Percentiles rank a stretch among this genome's conserved stretches.
phyloP scores from a whole-genome alignment of 2,797 vertebrate genomes.

The Poeciliopsis paucimaculata region DNA sequence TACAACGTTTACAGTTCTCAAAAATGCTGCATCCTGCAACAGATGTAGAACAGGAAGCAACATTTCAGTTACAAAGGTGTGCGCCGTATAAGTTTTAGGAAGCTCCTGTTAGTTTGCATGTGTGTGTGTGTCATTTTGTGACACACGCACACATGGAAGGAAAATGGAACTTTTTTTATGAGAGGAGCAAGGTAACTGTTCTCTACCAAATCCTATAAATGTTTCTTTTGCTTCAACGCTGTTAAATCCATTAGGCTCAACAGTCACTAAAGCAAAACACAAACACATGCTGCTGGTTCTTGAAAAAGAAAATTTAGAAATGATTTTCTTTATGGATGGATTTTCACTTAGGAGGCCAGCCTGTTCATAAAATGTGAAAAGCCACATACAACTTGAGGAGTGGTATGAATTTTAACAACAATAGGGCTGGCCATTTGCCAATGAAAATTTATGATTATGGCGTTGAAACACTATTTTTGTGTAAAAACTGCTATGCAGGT shows the following conservation, averaged over 20 bases:
- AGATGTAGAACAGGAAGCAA: slow-evolving; percentile 6
- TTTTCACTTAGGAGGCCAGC: slow-evolving; percentile 57
- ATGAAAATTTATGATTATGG: slow-evolving; percentile 19
- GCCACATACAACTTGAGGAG: slow-evolving; percentile 15
- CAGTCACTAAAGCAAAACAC: slow-evolving; percentile 33
- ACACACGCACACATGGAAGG: too few relatives aligned
- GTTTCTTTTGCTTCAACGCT: slow-evolving; percentile 51
- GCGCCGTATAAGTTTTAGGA: background rate
- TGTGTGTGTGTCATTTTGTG: background rate
- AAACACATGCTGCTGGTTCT: slow-evolving; percentile 39
- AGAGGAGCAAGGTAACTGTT: background rate
- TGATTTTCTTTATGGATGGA: slow-evolving; percentile 41
- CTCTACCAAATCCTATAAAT: slow-evolving; percentile 9
- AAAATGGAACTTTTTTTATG: slow-evolving; percentile 5
- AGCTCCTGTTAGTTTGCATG: background rate
- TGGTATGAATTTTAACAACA: slow-evolving; percentile 37
- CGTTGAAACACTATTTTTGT: slow-evolving; percentile 20
- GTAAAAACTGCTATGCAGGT: slow-evolving; percentile 45
- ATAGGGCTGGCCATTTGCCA: background rate
- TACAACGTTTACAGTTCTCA: slow-evolving; percentile 96
- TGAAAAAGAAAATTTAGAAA: slow-evolving; percentile 54
- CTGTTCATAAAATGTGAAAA: slow-evolving; percentile 9
- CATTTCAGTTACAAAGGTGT: background rate
- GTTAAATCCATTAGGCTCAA: slow-evolving; percentile 64
- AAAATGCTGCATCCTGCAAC: slow-evolving; percentile 93